phyloP scores from a whole-genome alignment of 2,113 vertebrate species.

The Laticauda colubrina region DNA sequence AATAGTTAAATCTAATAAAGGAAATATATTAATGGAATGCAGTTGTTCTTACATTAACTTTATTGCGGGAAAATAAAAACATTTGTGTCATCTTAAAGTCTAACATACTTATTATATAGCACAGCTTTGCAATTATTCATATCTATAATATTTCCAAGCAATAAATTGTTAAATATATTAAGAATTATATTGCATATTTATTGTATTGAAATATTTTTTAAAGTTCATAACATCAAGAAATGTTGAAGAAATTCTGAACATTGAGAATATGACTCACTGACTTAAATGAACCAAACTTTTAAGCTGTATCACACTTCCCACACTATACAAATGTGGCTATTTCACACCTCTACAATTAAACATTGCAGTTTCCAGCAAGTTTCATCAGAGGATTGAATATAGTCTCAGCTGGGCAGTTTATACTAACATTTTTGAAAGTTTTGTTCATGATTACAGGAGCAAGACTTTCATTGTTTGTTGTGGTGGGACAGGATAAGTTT shows the following conservation, averaged over 20 bases:
- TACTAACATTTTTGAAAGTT: neutral
- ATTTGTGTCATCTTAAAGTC: neutral
- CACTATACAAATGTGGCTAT: neutral
- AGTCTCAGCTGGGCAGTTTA: neutral
- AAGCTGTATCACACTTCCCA: neutral
- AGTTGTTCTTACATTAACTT: neutral
- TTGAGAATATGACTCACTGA: neutral
- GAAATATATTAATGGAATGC: neutral
- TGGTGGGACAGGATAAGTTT: neutral
- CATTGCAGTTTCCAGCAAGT: neutral
- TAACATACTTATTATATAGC: neutral
- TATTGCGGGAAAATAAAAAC: neutral
- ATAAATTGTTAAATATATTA: neutral
- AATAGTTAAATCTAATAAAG: neutral
- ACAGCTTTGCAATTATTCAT: neutral
- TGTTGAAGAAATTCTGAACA: neutral
- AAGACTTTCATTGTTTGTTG: neutral
- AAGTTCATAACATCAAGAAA: neutral
- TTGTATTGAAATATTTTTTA: neutral
- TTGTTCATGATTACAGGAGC: neutral
- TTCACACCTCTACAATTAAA: neutral
- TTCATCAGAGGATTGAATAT: neutral
- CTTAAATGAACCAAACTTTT: neutral
- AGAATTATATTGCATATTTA: neutral
- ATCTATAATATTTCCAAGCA: neutral